phyloP scores from a whole-genome alignment of 2,797 vertebrate genomes.

The Bradypodion ventrale region DNA sequence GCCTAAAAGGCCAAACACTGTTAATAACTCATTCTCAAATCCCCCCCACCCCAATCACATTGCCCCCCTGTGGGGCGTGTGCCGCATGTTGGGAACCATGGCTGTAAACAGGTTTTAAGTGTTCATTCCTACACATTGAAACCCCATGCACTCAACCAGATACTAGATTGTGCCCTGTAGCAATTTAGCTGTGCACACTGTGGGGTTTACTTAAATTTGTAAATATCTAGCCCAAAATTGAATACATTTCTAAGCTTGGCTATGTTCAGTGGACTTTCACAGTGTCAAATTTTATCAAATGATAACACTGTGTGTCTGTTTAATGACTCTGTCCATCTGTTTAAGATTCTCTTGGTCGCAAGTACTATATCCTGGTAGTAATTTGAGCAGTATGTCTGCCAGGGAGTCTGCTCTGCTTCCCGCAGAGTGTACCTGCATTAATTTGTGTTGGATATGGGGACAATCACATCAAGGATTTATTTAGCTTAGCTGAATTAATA shows the following conservation, averaged over 20 bases:
- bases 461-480: neutral
- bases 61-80: no score
- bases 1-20: no score
- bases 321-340: no score
- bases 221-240: neutral
- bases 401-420: neutral
- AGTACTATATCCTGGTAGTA: neutral
- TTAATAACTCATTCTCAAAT: no score
- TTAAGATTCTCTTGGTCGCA: neutral
- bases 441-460: neutral
- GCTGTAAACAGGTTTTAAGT: no score
- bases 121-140: neutral
- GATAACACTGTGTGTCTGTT: no score
- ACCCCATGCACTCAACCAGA: neutral
- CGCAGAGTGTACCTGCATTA: conserved; percentile 33
- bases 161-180: neutral
- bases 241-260: neutral
- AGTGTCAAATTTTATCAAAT: neutral
- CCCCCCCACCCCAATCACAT: no score
- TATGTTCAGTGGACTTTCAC: neutral
- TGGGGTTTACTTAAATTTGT: neutral
- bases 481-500: neutral
- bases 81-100: no score
- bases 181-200: neutral
- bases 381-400: neutral